phyloP scores from a whole-genome alignment of 2,113 vertebrate species.

The Machaerirhynchus nigripectus region DNA sequence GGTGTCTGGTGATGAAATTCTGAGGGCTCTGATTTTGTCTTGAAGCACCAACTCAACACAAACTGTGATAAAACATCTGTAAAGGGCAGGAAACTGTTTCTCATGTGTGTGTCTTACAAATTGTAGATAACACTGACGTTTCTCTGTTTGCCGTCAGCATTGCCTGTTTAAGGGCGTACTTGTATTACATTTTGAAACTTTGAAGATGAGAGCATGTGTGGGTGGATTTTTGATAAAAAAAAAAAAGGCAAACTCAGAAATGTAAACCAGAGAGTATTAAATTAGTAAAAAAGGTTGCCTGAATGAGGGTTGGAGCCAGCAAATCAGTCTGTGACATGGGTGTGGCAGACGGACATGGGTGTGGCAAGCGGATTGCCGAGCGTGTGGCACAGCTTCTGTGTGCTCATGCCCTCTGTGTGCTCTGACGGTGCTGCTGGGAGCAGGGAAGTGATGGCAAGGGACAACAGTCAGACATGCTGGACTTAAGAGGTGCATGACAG shows the following conservation, averaged over 20 bases:
- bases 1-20: not conserved
- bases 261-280: not conserved
- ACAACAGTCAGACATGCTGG: not conserved
- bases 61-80: not conserved
- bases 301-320: not conserved
- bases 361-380: not conserved
- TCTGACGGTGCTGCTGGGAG: not conserved
- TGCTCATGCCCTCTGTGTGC: fast-evolving
- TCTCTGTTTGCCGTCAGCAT: not conserved
- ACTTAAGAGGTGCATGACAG: not conserved
- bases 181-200: not conserved
- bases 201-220: not conserved
- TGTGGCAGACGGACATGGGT: fast-evolving
- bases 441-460: not conserved
- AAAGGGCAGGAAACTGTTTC: not conserved
- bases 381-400: fast-evolving
- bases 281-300: not conserved
- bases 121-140: not conserved
- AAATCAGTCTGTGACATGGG: not conserved
- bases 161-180: not conserved
- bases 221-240: not conserved
- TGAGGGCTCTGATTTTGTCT: not conserved
- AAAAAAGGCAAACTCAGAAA: not conserved
- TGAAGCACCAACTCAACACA: not conserved
- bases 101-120: not conserved